Evolutionary conservation across 2,797 vertebrate species (phyloP), one percentile per base, ranked within the genome.

Genomic region (Oceanodroma leucorhoa): DNA sequence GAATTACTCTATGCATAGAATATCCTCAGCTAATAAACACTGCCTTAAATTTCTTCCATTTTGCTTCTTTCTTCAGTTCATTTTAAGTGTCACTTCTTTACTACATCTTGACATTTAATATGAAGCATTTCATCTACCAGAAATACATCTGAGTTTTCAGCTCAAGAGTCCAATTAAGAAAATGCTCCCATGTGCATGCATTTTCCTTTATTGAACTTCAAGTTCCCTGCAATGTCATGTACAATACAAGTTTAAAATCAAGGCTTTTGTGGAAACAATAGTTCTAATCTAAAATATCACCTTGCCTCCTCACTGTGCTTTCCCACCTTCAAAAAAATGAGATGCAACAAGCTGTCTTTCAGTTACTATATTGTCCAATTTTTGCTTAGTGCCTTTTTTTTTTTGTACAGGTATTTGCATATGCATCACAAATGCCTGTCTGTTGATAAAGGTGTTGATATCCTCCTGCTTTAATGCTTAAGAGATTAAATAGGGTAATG

Each of bases 81-180:
- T 40, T 96, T 95, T 85, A 96, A 96, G 96, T 93, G 95, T 92
- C 91, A 94, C 32, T 94, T 96, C 95, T 93, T 95, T 36, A 77
- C 83, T 92, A 66, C 88, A 91, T 73, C 80, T 96, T 92, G 93
- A 96, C 69, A 95, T 89, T 96, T 93, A 93, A 95, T 96, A 91
- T 80, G 92, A 95, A 97, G 94, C 76, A 69, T 88, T 96, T 95
- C 89, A 90, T 93, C 77, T 90, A 88, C 51, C 45, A 95, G 87
- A 86, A 87, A 91, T 81, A 92, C 78, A 93, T 96, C 77, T 12
- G 62, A 71, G 95, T 91, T 90, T 93, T 84, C 26, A 89, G 32
- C 83, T 95, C 60, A 95, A 93, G 78, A 93, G 90, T 71, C 76
- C 87, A 90, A 93, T 97, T 97, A 96, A 93, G 90, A 94, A 94